Evolutionary conservation across 2,113 vertebrate species (phyloP).

Genomic region (Ctenomys sociabilis): DNA sequence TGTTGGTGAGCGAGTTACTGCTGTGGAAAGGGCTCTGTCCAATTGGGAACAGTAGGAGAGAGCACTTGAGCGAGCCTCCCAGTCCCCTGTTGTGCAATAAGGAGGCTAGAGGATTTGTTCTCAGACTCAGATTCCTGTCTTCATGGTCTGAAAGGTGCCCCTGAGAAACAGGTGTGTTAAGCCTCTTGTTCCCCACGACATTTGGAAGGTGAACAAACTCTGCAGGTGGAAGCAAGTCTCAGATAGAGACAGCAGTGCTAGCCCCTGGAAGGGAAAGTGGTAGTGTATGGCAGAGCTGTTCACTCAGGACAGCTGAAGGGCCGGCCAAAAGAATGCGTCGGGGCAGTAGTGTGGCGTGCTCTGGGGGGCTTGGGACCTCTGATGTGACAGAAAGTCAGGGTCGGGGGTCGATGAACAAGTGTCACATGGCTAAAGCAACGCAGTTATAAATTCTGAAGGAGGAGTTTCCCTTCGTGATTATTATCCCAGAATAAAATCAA

Average conservation of each 20-base stretch:
- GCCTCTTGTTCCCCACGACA: not conserved
- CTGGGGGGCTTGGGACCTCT: not conserved
- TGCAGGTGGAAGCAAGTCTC: conserved; percentile 20
- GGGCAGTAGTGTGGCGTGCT: not conserved
- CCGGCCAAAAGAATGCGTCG: not conserved
- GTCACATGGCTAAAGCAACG: not conserved
- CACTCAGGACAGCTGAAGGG: not conserved
- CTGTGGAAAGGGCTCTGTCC: not conserved
- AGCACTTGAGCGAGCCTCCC: conserved; percentile 13
- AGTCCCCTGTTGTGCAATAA: not conserved
- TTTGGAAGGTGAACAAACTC: not conserved
- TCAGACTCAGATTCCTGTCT: not conserved
- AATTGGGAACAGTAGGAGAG: not conserved
- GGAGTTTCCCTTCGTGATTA: not conserved
- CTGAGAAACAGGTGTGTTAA: not conserved
- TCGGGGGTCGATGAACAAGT: not conserved
- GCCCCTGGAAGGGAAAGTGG: not conserved
- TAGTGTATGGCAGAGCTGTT: not conserved
- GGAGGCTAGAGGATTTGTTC: not conserved
- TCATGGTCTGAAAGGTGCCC: conserved; percentile 22
- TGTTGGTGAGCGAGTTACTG: not conserved
- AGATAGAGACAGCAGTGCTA: not conserved
- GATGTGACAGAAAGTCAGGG: not conserved
- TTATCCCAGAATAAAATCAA: conserved; percentile 18
- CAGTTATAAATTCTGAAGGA: conserved; percentile 34